phyloP scores from a whole-genome alignment of 1,140 invertebrate genomes.

The Uloborus diversus region DNA sequence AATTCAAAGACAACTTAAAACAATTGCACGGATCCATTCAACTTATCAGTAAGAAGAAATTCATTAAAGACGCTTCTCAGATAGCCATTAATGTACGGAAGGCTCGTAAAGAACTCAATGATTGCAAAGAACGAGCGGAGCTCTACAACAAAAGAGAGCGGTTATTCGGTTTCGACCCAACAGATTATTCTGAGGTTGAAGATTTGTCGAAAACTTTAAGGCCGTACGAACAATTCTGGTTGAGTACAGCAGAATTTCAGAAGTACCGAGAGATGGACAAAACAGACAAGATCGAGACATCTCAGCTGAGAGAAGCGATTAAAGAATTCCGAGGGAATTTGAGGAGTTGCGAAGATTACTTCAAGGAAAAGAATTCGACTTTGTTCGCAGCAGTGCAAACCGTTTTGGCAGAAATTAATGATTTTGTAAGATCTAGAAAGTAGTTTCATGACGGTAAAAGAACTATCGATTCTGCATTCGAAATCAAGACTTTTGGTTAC shows the following conservation, averaged over 20 bases:
- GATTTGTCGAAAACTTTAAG: not conserved
- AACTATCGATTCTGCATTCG: too few species aligned
- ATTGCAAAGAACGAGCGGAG: not conserved
- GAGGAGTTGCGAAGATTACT: not conserved
- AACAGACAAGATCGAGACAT: not conserved
- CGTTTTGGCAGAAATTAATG: not conserved
- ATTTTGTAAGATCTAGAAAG: not conserved
- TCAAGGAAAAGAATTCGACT: not conserved
- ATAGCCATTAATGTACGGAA: slow-evolving; percentile 4
- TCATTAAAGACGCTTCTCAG: not conserved
- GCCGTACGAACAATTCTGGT: slow-evolving; percentile 19
- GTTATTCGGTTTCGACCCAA: not conserved
- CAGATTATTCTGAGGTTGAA: not conserved
- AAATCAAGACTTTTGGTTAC: too few species aligned
- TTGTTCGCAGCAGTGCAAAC: not conserved
- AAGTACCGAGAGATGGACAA: slow-evolving; percentile 15
- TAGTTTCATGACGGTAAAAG: too few species aligned
- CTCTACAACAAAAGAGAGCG: slow-evolving; percentile 9
- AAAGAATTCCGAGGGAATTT: slow-evolving; percentile 6
- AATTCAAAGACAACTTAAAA: not conserved
- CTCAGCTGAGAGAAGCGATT: not conserved
- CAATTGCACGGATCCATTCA: not conserved
- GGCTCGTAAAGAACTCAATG: slow-evolving; percentile 7
- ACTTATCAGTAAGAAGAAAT: not conserved
- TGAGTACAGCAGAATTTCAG: slow-evolving; percentile 19